phyloP scores from a whole-genome alignment of 2,113 vertebrate species.

The Coptodon rendalli region DNA sequence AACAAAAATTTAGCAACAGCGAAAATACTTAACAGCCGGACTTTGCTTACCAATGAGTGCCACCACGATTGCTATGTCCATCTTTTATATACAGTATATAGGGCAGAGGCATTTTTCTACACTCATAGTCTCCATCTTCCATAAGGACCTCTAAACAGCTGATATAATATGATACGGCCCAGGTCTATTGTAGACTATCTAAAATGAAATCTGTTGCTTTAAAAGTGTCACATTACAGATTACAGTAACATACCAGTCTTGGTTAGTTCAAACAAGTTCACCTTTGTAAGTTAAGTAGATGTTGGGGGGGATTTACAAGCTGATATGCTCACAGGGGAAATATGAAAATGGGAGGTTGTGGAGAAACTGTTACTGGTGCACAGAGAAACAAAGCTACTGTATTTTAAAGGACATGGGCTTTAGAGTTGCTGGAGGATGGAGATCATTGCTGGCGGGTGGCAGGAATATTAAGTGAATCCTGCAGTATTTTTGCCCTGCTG shows the following conservation, averaged over 20 bases:
- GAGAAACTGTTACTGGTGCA: not conserved
- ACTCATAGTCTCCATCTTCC: not conserved
- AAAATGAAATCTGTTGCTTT: not conserved
- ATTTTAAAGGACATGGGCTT: not conserved
- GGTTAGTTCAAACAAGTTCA: not conserved
- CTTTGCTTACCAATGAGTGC: not conserved
- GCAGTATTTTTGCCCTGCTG: conserved; percentile 36
- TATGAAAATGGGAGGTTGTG: not conserved
- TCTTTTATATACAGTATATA: not conserved
- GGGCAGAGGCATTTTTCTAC: not conserved
- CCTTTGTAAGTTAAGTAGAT: not conserved
- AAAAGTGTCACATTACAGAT: not conserved
- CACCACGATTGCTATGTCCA: not conserved
- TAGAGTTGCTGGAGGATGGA: conserved; percentile 45
- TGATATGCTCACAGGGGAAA: not conserved
- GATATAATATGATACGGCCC: not conserved
- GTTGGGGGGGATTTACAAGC: not conserved
- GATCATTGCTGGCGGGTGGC: conserved; percentile 40
- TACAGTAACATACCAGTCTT: not conserved
- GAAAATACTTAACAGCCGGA: not conserved
- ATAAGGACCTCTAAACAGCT: not conserved
- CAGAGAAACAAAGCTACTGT: conserved; percentile 23
- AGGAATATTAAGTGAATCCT: conserved; percentile 58
- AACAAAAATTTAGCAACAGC: not conserved
- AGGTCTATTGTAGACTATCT: not conserved